Evolutionary conservation across 2,113 vertebrate genomes (phyloP).

Genomic region (Chaetorhynchus papuensis): DNA sequence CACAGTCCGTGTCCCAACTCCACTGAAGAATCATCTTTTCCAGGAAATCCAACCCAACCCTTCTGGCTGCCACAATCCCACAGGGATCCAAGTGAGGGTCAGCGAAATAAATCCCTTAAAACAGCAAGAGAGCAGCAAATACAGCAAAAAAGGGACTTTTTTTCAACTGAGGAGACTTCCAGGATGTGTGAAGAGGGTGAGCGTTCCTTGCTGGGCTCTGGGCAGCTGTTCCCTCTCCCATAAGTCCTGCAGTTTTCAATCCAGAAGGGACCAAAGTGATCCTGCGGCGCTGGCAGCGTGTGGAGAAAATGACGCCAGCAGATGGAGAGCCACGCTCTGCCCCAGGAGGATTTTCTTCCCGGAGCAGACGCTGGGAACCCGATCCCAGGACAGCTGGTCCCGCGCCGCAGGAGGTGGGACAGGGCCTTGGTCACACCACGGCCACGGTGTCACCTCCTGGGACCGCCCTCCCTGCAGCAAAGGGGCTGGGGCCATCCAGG

Average conservation of each 20-base stretch:
- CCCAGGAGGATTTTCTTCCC: not conserved
- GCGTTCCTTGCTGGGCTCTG: fast-evolving
- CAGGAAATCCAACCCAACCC: not conserved
- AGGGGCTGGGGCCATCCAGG: fast-evolving
- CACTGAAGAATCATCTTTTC: not conserved
- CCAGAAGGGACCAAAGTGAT: not conserved
- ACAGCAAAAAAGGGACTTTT: fast-evolving
- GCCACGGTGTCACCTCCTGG: not conserved
- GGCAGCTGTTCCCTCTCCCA: too few species aligned
- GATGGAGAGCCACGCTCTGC: not conserved
- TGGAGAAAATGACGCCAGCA: not conserved
- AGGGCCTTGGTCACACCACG: fast-evolving
- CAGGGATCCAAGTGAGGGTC: not conserved
- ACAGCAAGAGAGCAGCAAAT: not conserved
- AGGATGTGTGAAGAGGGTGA: not conserved
- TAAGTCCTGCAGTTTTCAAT: not conserved
- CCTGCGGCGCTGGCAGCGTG: fast-evolving
- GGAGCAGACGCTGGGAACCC: not conserved
- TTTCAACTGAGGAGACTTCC: not conserved
- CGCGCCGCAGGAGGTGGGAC: fast-evolving
- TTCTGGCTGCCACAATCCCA: not conserved
- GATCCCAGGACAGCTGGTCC: not conserved
- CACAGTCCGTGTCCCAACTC: not conserved
- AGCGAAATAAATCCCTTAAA: not conserved
- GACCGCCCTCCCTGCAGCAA: fast-evolving